Evolutionary conservation across 1,140 invertebrate genomes (phyloP).

Genomic region (Eurosta solidaginis): DNA sequence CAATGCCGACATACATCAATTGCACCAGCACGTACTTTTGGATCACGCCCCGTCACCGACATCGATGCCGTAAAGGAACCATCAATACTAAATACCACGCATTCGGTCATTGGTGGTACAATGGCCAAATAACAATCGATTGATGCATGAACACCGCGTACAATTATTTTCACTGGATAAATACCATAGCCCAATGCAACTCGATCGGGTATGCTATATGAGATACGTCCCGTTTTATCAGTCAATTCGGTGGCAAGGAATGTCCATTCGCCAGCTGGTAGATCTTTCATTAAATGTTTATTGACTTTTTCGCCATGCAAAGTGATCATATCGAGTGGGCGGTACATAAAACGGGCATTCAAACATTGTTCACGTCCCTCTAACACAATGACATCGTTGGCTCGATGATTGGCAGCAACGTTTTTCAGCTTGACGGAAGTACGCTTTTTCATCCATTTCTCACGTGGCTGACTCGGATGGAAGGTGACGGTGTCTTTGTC

Average conservation of each 20-base stretch:
- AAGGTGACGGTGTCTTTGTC: constrained; percentile 74
- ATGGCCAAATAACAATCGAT: constrained; percentile 95
- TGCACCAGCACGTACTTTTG: constrained; percentile 95
- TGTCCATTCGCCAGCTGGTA: constrained; percentile 90
- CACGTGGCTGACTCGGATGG: constrained; percentile 86
- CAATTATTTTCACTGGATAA: constrained; percentile 92
- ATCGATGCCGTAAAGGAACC: constrained; percentile 98
- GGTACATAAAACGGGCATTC: constrained; percentile 95
- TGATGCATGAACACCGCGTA: constrained; percentile 90
- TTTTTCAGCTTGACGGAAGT: constrained; percentile 98
- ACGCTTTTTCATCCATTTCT: constrained; percentile 96
- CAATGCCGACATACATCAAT: constrained; percentile 98
- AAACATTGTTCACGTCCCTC: constrained; percentile 87
- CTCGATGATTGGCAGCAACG: constrained; percentile 96
- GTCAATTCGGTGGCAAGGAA: constrained; percentile 88
- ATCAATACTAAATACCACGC: constrained; percentile 98
- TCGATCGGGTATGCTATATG: constrained; percentile 83
- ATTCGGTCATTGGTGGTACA: constrained; percentile 93
- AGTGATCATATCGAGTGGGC: constrained; percentile 86
- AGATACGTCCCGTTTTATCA: constrained; percentile 92
- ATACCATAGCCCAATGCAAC: constrained; percentile 89
- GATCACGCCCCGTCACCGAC: constrained; percentile 96
- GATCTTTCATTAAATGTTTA: constrained; percentile 92
- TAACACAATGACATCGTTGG: constrained; percentile 95
- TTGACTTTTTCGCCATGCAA: constrained; percentile 88